Evolutionary conservation across 1,140 invertebrate genomes (phyloP).

Genomic region (Drosophila malerkotliana): DNA sequence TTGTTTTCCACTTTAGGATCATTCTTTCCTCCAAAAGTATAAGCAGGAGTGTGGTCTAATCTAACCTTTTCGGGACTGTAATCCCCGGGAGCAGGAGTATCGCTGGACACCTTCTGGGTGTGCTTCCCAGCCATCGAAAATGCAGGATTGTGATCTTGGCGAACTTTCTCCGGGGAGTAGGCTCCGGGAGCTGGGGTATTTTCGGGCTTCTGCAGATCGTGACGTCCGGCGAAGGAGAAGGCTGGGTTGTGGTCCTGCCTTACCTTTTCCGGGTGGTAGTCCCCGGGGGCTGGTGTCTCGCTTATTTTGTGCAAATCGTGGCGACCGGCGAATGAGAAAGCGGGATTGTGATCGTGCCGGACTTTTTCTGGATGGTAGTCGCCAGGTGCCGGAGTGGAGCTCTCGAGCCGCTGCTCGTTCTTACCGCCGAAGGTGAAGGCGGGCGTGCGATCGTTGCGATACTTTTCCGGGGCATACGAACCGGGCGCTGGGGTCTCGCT

Average conservation of each 20-base stretch:
- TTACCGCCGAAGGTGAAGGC: constrained; percentile 86
- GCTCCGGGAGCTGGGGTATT: constrained; percentile 87
- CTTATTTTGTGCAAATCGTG: constrained; percentile 83
- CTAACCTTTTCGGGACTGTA: constrained; percentile 90
- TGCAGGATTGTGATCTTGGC: constrained; percentile 85
- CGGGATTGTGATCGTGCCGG: constrained; percentile 85
- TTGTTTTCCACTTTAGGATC: constrained; percentile 85
- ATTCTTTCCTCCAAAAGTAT: constrained; percentile 86
- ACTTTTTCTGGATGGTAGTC: constrained; percentile 89
- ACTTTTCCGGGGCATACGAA: constrained; percentile 87
- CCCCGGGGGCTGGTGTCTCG: constrained; percentile 86
- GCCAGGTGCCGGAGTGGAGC: constrained; percentile 91
- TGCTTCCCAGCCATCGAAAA: constrained; percentile 85
- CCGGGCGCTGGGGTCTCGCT: constrained; percentile 87
- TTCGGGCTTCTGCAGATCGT: constrained; percentile 83
- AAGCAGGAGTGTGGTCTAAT: constrained; percentile 86
- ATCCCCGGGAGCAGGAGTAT: constrained; percentile 90
- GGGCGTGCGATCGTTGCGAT: constrained; percentile 86
- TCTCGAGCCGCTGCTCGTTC: constrained; percentile 86
- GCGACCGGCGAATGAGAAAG: constrained; percentile 85
- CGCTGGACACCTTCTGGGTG: constrained; percentile 86
- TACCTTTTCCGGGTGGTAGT: constrained; percentile 86
- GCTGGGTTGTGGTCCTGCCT: constrained; percentile 86
- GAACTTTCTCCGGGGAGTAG: constrained; percentile 86
- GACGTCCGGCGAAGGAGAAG: constrained; percentile 85